Base-by-base conservation (phyloP, 2,888 invertebrate species). In the Anthrax anthrax region DNA sequence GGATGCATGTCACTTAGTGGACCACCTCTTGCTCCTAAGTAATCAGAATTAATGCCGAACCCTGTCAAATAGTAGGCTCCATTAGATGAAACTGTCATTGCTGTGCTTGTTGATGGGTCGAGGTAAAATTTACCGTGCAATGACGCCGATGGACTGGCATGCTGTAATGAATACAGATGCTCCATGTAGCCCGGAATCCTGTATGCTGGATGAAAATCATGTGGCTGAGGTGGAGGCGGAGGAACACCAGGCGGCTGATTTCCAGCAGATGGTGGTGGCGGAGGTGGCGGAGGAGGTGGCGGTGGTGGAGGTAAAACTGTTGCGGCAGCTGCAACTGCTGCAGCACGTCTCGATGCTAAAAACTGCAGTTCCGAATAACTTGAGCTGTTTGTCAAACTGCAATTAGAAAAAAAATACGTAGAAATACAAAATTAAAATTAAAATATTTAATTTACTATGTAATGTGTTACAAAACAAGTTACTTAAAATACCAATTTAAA, bases 111-210 rank as follows among this genome's bases (percentile, higher is more conserved):
- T 42, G 23, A 44, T 18, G 37, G 47, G 29, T 44, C 27, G 40
- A 47, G 37, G 18, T 39, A 29, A 44, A 18, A 59, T 68, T 71
- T 70, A 83, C 83, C 81, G 65, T 82, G 80, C 61, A 81, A 72
- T 52, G 82, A 80, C 57, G 80, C 75, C 52, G 75, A 72, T 51
- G 79, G 76, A 63, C 76, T 77, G 60, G 71, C 60, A 65, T 83
- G 80, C 59, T 82, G 80, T 56, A 81, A 72, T 50, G 81, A 76
- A 64, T 83, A 83, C 56, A 83, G 73, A 69, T 82, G 82, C 72
- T 84, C 84, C 80, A 84, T 81, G 72, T 82, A 83, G 62, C 79
- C 78, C 54, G 75, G 75, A 60, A 82, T 76, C 66, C 82, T 75
- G 64, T 81, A 82, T 52, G 81, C 80, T 57, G 80, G 79, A 70